Percentiles rank a stretch among this genome's conserved stretches.
Conservation (phyloP, 2,888 invertebrate genomes). For the Copidosoma aretas region DNA sequence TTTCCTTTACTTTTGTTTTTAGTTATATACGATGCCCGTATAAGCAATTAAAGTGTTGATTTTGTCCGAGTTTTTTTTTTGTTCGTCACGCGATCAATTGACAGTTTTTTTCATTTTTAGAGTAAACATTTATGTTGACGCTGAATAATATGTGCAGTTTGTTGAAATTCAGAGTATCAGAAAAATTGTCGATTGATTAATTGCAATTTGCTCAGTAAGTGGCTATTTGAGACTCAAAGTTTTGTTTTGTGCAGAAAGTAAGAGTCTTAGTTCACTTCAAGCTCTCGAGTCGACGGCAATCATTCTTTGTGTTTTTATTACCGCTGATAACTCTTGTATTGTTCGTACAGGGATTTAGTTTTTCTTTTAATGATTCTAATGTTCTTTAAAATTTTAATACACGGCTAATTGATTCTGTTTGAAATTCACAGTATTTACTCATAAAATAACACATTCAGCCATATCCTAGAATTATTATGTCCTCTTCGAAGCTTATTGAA, state of each 20-base stretch:
- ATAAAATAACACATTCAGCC: conserved; percentile 20
- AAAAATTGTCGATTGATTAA: conserved; percentile 13
- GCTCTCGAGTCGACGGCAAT: conserved; percentile 11
- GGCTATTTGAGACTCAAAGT: conserved; percentile 53
- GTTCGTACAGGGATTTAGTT: neutral
- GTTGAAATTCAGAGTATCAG: neutral
- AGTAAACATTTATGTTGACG: conserved; percentile 5
- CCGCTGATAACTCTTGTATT: conserved; percentile 20
- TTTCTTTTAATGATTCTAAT: conserved; percentile 10
- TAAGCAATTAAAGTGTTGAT: conserved; percentile 18
- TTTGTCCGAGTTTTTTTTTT: conserved; percentile 3
- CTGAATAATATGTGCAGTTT: too few species aligned
- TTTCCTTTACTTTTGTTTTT: conserved; percentile 30
- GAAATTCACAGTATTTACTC: neutral
- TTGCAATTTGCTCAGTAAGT: conserved; percentile 25
- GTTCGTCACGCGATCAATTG: neutral
- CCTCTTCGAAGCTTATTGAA: conserved; percentile 25
- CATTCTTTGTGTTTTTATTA: conserved; percentile 29
- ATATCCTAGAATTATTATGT: conserved; percentile 22
- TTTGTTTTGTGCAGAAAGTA: conserved; percentile 62
- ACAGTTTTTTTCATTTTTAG: neutral
- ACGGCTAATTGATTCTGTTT: neutral
- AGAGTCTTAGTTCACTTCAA: conserved; percentile 41
- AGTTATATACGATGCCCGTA: conserved; percentile 37
- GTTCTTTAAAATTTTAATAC: neutral